Base-by-base conservation (phyloP, 2,797 vertebrate species). In the Fratercula arctica region DNA sequence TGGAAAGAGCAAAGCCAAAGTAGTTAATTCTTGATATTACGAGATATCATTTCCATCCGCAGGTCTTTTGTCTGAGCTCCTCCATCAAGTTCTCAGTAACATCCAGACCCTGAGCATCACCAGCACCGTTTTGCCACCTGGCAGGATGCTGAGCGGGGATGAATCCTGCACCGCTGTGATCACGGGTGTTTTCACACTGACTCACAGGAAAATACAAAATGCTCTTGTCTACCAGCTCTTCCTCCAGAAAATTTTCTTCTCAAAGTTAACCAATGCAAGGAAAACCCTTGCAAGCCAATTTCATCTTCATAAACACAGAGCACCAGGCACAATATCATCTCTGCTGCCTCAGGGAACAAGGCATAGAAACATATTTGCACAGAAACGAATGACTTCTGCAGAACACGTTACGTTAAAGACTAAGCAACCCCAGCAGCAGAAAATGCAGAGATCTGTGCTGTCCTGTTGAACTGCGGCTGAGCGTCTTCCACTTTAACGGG, bases 131-230 rank as follows among this genome's bases (percentile, higher is more conserved):
- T 91, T 66, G 13, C 26, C 63, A 59, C 13, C 31, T 25, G 35
- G 6, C 26, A n/a, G 33, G 25, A 15, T 7, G 2, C 16, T 2
- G 3, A 5, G 7, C 1, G 2, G 33, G 66, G 45, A 10, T 17
- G 54, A 33, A 61, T 16, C 25, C 41, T n/a, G 25, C 54, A 4
- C 18, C 11, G 9, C 66, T 57, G 50, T 5, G 2, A 15, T 33
- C 66, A 4, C 0, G 0, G 14, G 3, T 11, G 10, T 35, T 78
- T 67, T 29, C n/a, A 39, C 39, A 9, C 6, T 0, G 9, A n/a
- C 45, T 11, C 24, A 5, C 17, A 5, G 35, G 24, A 35, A 37
- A n/a, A 54, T 4, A 25, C 4, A 41, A 35, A 87, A 21, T 4
- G 11, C 9, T 54, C 80, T 13, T 5, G 4, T 14, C 25, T 14